Evolutionary conservation across 2,113 vertebrate species (phyloP).

Genomic region (Pomatorhinus ruficollis): DNA sequence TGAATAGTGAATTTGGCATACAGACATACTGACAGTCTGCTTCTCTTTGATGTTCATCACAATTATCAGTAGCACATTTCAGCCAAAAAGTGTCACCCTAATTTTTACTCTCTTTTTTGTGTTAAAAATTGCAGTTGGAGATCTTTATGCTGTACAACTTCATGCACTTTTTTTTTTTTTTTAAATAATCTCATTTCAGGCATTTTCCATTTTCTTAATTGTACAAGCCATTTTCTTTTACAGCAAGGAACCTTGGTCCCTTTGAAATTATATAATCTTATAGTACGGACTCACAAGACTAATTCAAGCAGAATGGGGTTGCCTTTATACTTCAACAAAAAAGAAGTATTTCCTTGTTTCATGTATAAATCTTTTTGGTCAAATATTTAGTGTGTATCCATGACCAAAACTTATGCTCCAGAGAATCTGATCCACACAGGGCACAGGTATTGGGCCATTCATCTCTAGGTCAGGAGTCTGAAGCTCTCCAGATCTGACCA

Average conservation of each 20-base stretch:
- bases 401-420: neutral
- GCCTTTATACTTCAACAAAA: neutral
- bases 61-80: neutral
- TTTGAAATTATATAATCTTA: neutral
- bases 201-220: neutral
- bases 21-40: neutral
- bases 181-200: neutral
- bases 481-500: neutral
- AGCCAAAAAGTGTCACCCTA: neutral
- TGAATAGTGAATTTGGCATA: neutral
- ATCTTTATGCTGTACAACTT: neutral
- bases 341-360: neutral
- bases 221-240: neutral
- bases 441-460: neutral
- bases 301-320: neutral
- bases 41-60: neutral
- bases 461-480: neutral
- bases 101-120: rapidly evolving
- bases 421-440: neutral
- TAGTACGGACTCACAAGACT: neutral
- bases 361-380: neutral
- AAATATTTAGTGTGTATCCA: neutral
- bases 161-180: neutral
- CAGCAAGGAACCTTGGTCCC: neutral
- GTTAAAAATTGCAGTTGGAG: neutral